phyloP scores from a whole-genome alignment of 2,797 vertebrate species.

The Hafferia zeledoni region DNA sequence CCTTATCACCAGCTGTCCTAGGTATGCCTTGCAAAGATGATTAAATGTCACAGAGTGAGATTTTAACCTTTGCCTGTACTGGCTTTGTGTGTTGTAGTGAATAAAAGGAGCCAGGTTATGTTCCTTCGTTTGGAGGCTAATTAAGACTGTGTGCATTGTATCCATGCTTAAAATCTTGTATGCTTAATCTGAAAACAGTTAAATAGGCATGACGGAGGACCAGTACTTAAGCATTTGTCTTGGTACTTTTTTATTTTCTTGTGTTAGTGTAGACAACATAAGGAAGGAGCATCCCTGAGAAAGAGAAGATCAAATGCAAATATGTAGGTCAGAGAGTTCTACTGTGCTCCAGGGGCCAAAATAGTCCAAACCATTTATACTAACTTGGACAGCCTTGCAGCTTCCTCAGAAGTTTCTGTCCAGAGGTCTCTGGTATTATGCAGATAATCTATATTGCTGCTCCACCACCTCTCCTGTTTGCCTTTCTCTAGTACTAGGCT shows the following conservation, averaged over 20 bases:
- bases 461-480: not conserved
- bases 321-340: not conserved
- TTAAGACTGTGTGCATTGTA: not conserved
- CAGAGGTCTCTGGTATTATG: not conserved
- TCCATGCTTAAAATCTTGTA: not conserved
- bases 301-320: not conserved
- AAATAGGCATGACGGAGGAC: not conserved
- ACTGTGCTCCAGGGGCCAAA: not conserved
- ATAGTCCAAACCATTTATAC: not conserved
- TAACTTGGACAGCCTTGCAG: not conserved
- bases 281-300: not conserved
- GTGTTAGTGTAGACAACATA: not conserved
- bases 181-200: not conserved
- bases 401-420: not conserved
- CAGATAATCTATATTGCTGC: not conserved
- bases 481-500: not conserved
- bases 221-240: not conserved
- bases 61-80: not conserved
- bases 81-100: not conserved
- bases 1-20: not conserved
- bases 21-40: not conserved
- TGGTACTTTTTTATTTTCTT: not conserved
- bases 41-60: not conserved
- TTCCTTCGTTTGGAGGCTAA: not conserved
- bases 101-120: not conserved